Conservation (phyloP, 2,797 vertebrate species). For the Scomberomorus guttatus region DNA sequence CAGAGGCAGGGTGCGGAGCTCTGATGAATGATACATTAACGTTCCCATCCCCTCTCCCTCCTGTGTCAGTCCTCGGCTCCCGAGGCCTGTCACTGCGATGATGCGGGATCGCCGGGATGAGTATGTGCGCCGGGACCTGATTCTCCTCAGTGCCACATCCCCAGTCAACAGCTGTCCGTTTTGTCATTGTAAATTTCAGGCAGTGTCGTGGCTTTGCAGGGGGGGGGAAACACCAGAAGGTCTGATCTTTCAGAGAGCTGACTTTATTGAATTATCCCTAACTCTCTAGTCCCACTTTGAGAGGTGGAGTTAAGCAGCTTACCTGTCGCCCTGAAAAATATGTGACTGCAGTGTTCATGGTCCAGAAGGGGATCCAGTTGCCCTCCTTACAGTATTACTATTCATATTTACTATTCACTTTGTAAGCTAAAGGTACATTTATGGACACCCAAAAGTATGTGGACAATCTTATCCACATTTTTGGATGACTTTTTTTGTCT, state of each 20-base stretch:
- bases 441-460: not conserved
- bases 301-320: conserved; percentile 80
- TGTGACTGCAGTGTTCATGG: conserved; percentile 41
- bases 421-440: conserved; percentile 1
- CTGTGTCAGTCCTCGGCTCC: conserved; percentile 52
- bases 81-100: conserved; percentile 75
- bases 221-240: conserved; percentile 51
- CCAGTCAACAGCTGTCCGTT: conserved; percentile 80
- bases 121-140: conserved; percentile 71
- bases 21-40: conserved; percentile 84
- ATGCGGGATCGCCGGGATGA: conserved; percentile 63
- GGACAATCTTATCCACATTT: not conserved
- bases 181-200: conserved; percentile 81
- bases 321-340: conserved; percentile 68
- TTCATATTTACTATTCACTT: conserved; percentile 41
- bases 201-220: conserved; percentile 53
- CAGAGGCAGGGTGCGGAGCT: conserved; percentile 66
- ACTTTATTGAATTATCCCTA: conserved; percentile 78
- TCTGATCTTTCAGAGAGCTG: conserved; percentile 69
- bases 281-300: conserved; percentile 61
- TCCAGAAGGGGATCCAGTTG: conserved; percentile 47
- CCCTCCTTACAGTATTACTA: conserved; percentile 28
- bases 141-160: conserved; percentile 71
- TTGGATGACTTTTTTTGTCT: not conserved
- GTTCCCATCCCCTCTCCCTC: conserved; percentile 54